Conservation (phyloP, 2,797 vertebrate species). For the Anguilla megastoma region DNA sequence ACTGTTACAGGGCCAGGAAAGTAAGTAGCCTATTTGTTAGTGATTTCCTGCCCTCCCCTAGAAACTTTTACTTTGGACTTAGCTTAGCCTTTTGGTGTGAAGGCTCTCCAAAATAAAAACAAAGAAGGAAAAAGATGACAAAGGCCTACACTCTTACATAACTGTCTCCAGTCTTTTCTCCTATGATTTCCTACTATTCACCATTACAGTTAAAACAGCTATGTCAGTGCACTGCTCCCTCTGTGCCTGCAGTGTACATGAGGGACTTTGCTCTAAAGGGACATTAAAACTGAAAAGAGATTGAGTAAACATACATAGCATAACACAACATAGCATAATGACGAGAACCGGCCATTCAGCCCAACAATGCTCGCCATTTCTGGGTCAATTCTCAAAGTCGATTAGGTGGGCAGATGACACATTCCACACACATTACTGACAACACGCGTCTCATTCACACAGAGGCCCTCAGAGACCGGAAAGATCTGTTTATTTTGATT, state of each 20-base stretch:
- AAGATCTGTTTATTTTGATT: neutral
- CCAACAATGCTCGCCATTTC: too few species aligned
- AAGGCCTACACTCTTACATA: neutral
- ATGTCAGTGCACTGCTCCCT: neutral
- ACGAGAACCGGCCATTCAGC: too few species aligned
- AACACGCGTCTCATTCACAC: constrained; percentile 1
- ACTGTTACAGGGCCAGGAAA: neutral
- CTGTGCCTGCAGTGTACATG: neutral
- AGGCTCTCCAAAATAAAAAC: neutral
- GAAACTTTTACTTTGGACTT: too few species aligned
- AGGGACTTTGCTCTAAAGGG: constrained; percentile 1
- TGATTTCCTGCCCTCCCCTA: neutral
- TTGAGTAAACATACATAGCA: neutral
- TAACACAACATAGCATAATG: too few species aligned
- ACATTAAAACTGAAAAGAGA: neutral
- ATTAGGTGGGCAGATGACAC: constrained; percentile 11
- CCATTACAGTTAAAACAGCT: neutral
- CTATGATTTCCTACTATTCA: neutral
- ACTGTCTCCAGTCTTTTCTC: too few species aligned
- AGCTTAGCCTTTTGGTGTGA: too few species aligned
- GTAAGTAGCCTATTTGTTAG: neutral
- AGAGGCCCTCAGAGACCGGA: neutral
- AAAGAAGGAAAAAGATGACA: neutral
- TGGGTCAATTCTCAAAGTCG: neutral
- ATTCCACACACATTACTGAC: neutral